Percentiles rank a stretch among this genome's conserved stretches.
These are phyloP conservation scores for Netelia fuscicornis DNA, from an alignment of 2,888 invertebrate genomes.

Conservation along the genomic window DNA sequence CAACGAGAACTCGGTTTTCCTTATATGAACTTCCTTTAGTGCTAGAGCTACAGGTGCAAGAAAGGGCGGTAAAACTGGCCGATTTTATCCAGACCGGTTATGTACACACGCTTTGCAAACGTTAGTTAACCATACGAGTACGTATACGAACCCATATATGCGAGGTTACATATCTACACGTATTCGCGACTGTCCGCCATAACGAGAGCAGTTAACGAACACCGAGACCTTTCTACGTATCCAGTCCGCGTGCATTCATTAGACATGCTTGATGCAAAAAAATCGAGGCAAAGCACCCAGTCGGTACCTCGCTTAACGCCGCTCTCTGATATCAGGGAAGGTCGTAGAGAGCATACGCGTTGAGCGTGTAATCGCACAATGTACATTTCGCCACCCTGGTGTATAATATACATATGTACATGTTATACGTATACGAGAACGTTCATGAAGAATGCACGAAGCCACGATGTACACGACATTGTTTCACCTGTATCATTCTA, in stretches of 20 bases:
- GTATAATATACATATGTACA: slow-evolving; percentile 26
- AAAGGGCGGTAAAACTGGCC: slow-evolving; percentile 58
- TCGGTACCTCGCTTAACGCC: slow-evolving; percentile 60
- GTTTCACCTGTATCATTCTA: slow-evolving; percentile 48
- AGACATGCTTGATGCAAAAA: slow-evolving; percentile 60
- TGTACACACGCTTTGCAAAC: slow-evolving; percentile 46
- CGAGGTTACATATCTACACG: slow-evolving; percentile 6
- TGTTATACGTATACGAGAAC: not conserved
- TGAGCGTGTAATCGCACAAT: slow-evolving; percentile 58
- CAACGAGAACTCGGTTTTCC: slow-evolving; percentile 51
- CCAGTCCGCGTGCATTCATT: slow-evolving; percentile 56
- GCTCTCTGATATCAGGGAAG: not conserved
- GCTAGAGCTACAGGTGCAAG: slow-evolving; percentile 50
- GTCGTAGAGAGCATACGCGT: slow-evolving; percentile 42
- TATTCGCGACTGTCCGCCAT: slow-evolving; percentile 33
- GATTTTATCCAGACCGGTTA: slow-evolving; percentile 56
- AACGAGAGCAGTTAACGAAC: slow-evolving; percentile 60
- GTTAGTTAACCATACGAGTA: slow-evolving; percentile 42
- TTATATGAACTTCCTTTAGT: not conserved
- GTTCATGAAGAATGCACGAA: slow-evolving; percentile 52
- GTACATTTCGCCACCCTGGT: slow-evolving; percentile 48
- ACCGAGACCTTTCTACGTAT: slow-evolving; percentile 44
- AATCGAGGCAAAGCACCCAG: slow-evolving; percentile 43
- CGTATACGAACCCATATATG: slow-evolving; percentile 12
- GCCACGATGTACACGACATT: slow-evolving; percentile 13